Evolutionary conservation across 2,113 vertebrate genomes (phyloP).

Genomic region (Nothobranchius furzeri): DNA sequence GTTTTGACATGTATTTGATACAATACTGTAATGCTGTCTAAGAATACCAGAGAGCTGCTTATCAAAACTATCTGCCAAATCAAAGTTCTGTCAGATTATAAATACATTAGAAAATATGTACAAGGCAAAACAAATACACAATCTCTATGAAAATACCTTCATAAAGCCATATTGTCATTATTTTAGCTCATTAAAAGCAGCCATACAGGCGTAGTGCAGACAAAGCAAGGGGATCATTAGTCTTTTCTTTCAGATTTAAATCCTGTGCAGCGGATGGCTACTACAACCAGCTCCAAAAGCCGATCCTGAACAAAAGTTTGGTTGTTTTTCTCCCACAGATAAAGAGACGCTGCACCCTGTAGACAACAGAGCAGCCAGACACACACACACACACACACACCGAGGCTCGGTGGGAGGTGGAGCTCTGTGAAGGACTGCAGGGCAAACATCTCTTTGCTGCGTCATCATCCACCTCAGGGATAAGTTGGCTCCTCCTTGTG

Average conservation of each 20-base stretch:
- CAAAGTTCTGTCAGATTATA: slow-evolving; percentile 72
- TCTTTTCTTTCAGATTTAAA: background rate
- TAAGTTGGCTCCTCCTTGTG: slow-evolving; percentile 65
- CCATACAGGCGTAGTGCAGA: slow-evolving; percentile 72
- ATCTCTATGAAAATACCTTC: slow-evolving; percentile 63
- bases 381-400: no score
- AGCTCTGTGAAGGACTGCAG: slow-evolving; percentile 7
- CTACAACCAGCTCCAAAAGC: slow-evolving; percentile 9
- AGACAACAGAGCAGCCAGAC: slow-evolving; percentile 34
- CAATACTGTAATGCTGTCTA: slow-evolving; percentile 20
- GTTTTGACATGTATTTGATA: slow-evolving; percentile 8
- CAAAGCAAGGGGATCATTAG: slow-evolving; percentile 12
- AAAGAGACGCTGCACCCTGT: slow-evolving; percentile 12
- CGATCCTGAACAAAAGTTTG: slow-evolving; percentile 24
- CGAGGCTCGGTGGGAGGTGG: slow-evolving; percentile 1
- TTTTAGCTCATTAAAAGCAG: slow-evolving; percentile 58
- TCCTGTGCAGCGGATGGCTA: slow-evolving; percentile 5
- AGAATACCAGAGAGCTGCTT: slow-evolving; percentile 38
- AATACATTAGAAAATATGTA: slow-evolving; percentile 82
- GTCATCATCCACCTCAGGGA: slow-evolving; percentile 14
- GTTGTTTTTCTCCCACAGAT: slow-evolving; percentile 18
- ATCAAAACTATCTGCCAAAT: slow-evolving; percentile 57
- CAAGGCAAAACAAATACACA: slow-evolving; percentile 56
- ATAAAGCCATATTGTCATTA: slow-evolving; percentile 52
- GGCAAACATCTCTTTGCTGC: background rate